These are phyloP conservation scores for Botia kubotai DNA, from an alignment of 2,797 vertebrate genomes.

Conservation along the genomic window DNA sequence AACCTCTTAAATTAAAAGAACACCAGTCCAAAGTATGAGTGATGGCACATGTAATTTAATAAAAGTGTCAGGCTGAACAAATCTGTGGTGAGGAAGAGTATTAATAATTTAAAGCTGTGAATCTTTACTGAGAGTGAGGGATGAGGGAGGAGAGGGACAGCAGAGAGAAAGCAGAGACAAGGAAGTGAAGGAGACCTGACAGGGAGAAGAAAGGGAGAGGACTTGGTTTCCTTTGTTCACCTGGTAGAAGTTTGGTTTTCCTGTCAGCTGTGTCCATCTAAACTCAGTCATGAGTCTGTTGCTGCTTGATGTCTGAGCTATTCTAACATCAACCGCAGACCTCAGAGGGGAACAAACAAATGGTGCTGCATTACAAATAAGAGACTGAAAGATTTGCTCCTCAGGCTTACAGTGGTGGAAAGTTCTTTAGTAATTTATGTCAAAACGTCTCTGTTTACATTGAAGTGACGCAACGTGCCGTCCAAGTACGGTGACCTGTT, in stretches of 20 bases:
- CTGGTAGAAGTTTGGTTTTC: conserved; percentile 53
- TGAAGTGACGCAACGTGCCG: too few relatives aligned
- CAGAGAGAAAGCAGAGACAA: conserved; percentile 42
- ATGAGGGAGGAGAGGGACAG: conserved; percentile 30
- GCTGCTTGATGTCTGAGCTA: conserved; percentile 48
- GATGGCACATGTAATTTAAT: conserved; percentile 75
- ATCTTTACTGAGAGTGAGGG: conserved; percentile 66
- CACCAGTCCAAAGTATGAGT: conserved; percentile 58
- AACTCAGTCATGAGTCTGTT: conserved; percentile 38
- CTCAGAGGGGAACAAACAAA: conserved; percentile 28
- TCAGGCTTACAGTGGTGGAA: too few relatives aligned
- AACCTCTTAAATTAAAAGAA: conserved; percentile 68
- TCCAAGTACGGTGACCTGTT: too few relatives aligned
- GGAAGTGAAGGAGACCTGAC: conserved; percentile 23
- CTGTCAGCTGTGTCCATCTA: conserved; percentile 53
- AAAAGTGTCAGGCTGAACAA: conserved; percentile 78
- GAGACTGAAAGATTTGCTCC: too few relatives aligned
- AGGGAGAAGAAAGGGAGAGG: conserved; percentile 44
- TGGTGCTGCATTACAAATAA: conserved; percentile 30
- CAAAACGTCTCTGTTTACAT: too few relatives aligned
- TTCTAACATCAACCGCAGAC: conserved; percentile 52
- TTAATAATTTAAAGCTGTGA: conserved; percentile 79
- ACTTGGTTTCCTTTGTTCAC: conserved; percentile 45
- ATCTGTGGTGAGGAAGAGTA: conserved; percentile 71
- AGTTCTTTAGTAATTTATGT: too few relatives aligned